Evolutionary conservation across 2,888 invertebrate genomes (phyloP).

Genomic region (Zele albiditarsus): DNA sequence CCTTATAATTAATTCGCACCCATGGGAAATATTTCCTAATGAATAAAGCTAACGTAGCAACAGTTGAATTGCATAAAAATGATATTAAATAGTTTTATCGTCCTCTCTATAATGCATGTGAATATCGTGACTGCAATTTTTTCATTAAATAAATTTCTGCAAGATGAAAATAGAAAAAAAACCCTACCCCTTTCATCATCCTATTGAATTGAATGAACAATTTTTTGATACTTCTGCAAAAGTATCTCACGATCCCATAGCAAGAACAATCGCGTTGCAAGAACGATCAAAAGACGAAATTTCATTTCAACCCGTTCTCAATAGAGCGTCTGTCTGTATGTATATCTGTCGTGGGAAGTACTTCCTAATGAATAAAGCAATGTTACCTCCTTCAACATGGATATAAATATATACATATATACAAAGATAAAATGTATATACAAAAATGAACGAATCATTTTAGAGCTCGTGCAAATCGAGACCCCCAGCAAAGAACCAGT

Average conservation of each 20-base stretch:
- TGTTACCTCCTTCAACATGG: slow-evolving; percentile 32
- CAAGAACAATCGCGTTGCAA: background rate
- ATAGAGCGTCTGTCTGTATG: background rate
- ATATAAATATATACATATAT: slow-evolving; percentile 6
- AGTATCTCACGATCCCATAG: slow-evolving; percentile 25
- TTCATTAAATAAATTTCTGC: background rate
- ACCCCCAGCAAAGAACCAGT: slow-evolving; percentile 62
- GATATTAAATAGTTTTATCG: background rate
- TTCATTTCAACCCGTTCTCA: background rate
- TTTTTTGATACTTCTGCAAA: slow-evolving; percentile 20
- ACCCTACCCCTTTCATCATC: background rate
- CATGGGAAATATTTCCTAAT: slow-evolving; percentile 45
- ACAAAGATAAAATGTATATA: background rate
- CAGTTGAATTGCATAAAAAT: background rate
- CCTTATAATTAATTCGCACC: background rate
- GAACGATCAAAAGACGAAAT: background rate
- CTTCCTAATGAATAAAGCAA: slow-evolving; percentile 65
- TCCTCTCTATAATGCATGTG: background rate
- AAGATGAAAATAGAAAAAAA: background rate
- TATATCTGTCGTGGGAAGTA: slow-evolving; percentile 49
- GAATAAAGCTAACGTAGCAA: slow-evolving; percentile 37
- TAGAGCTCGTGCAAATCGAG: slow-evolving; percentile 43
- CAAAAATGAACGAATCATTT: slow-evolving; percentile 31
- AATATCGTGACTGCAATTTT: no score
- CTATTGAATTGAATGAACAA: slow-evolving; percentile 15